Evolutionary conservation across 2,888 invertebrate genomes (phyloP).

Genomic region (Mellilla xanthometata): DNA sequence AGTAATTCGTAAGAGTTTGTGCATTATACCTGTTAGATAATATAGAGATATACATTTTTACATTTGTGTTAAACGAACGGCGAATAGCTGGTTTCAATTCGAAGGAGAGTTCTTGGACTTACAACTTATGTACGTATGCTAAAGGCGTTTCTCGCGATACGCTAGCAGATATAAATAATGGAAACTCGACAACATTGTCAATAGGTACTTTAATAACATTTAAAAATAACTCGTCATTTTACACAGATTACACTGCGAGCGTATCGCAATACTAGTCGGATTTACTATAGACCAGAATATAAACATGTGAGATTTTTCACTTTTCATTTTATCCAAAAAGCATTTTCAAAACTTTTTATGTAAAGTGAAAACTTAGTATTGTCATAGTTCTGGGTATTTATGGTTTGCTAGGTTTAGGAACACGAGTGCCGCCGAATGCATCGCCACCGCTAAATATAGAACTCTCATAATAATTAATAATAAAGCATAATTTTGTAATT

Average conservation of each 20-base stretch:
- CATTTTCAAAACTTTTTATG: too few species aligned
- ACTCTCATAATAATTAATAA: constrained; percentile 60
- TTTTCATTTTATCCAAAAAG: too few species aligned
- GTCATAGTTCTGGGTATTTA: too few species aligned
- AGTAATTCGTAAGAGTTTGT: constrained; percentile 56
- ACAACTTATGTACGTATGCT: constrained; percentile 66
- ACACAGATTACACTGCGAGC: too few species aligned
- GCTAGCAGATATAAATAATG: too few species aligned
- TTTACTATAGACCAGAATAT: neutral
- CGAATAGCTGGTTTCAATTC: constrained; percentile 67
- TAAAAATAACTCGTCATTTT: too few species aligned
- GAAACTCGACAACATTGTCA: too few species aligned
- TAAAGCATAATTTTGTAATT: constrained; percentile 74
- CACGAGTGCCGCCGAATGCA: constrained; percentile 52
- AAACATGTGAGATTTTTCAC: neutral
- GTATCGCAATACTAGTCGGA: too few species aligned
- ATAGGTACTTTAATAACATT: too few species aligned
- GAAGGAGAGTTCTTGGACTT: constrained; percentile 60
- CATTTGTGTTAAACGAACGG: constrained; percentile 59
- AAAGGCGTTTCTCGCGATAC: constrained; percentile 32
- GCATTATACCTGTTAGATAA: constrained; percentile 67
- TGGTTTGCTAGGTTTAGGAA: constrained; percentile 50
- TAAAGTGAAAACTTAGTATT: too few species aligned
- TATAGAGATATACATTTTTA: constrained; percentile 69
- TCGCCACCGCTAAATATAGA: constrained; percentile 67